These are phyloP conservation scores for Sinocyclocheilus anshuiensis DNA, from an alignment of 2,113 vertebrate genomes.

Conservation along the genomic window DNA sequence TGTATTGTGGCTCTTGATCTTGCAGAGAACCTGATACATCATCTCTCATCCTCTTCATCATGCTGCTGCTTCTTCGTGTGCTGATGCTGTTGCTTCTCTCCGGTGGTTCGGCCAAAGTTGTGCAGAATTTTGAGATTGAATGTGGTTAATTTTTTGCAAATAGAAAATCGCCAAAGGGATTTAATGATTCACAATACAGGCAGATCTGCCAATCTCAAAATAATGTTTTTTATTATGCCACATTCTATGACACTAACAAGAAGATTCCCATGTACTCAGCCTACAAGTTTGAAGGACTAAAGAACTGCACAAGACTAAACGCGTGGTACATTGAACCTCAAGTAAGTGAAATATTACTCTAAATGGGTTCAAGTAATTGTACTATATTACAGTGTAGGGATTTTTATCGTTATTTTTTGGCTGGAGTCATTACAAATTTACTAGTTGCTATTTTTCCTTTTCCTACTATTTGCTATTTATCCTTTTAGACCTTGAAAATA, in stretches of 20 bases:
- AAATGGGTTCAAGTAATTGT: background rate
- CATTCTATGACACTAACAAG: background rate
- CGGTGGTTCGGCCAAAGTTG: background rate
- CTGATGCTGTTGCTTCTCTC: background rate
- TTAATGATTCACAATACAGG: background rate
- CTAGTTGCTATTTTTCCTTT: too few species aligned
- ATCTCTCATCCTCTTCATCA: constrained; percentile 2
- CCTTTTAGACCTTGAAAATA: too few species aligned
- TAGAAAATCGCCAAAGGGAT: background rate
- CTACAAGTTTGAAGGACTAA: background rate
- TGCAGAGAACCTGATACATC: background rate
- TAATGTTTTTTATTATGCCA: background rate
- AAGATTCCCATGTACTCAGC: constrained; percentile 43
- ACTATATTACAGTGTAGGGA: too few species aligned
- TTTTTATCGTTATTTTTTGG: too few species aligned
- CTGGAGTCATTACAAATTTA: too few species aligned
- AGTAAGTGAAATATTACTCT: constrained; percentile 4
- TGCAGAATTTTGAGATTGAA: background rate
- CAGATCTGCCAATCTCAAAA: constrained; percentile 29
- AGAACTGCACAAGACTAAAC: accelerated
- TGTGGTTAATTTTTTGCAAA: background rate
- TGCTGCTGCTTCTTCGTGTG: background rate
- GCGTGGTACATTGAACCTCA: constrained; percentile 42
- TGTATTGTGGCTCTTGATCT: background rate
- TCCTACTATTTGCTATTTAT: too few species aligned